Conservation (phyloP, 2,888 invertebrate species). For the Parnassius mnemosyne region DNA sequence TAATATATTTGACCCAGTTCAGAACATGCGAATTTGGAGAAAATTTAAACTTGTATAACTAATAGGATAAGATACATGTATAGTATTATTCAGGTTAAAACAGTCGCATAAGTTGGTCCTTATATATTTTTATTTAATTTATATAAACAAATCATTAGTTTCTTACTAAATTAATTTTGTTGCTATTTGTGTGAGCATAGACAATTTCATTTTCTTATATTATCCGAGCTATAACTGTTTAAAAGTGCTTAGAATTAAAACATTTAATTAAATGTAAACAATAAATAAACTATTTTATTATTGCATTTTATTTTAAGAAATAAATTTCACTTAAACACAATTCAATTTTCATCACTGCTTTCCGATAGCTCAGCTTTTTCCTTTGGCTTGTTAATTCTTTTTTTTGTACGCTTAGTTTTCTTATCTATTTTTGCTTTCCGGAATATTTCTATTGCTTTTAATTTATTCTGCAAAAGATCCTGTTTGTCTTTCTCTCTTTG, state of each 20-base stretch:
- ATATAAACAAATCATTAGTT: conserved; percentile 4
- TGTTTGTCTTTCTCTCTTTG: conserved; percentile 85
- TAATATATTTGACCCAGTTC: conserved; percentile 2
- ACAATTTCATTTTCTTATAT: conserved; percentile 42
- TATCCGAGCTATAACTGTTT: conserved; percentile 40
- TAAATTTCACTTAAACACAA: conserved; percentile 14
- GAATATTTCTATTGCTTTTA: conserved; percentile 87
- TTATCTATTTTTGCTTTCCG: conserved; percentile 83
- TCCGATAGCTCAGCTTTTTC: conserved; percentile 85
- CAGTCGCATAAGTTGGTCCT: conserved; percentile 7
- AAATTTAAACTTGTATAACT: neutral
- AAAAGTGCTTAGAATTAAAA: conserved; percentile 46
- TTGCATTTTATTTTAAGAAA: conserved; percentile 45
- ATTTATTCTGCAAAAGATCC: conserved; percentile 83
- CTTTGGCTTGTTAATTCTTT: conserved; percentile 71
- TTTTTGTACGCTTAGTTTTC: conserved; percentile 69
- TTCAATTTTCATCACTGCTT: conserved; percentile 68
- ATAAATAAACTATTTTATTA: conserved; percentile 71
- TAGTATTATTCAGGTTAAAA: conserved; percentile 9
- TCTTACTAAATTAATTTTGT: conserved; percentile 22
- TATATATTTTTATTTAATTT: conserved; percentile 9
- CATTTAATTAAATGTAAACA: conserved; percentile 62
- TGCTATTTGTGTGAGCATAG: conserved; percentile 40
- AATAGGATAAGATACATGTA: conserved; percentile 17
- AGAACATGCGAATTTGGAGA: conserved; percentile 6